phyloP scores from a whole-genome alignment of 2,888 invertebrate species.

The Meteorus colon region DNA sequence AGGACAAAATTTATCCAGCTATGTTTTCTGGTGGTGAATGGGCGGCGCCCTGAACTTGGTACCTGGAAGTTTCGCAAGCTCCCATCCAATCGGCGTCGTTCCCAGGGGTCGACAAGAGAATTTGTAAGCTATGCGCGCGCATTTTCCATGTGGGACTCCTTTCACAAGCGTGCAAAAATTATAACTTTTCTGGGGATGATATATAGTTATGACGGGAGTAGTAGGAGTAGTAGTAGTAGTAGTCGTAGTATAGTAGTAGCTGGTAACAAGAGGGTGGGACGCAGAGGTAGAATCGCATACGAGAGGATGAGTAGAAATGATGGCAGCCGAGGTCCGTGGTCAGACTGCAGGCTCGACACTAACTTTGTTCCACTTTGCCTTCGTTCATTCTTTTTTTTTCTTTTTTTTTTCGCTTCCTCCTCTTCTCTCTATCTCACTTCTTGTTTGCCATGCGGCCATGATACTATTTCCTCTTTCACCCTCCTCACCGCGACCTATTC shows the following conservation, averaged over 20 bases:
- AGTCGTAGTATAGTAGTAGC: neutral
- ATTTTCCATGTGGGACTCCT: conserved; percentile 31
- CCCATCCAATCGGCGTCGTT: conserved; percentile 63
- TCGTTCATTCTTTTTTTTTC: conserved; percentile 30
- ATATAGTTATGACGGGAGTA: conserved; percentile 20
- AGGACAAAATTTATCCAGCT: conserved; percentile 66
- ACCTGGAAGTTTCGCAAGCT: conserved; percentile 70
- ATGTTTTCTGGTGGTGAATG: conserved; percentile 51
- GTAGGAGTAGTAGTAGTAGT: conserved; percentile 3
- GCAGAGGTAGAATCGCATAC: conserved; percentile 9
- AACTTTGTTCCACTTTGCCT: conserved; percentile 58
- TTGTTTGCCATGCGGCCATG: conserved; percentile 33
- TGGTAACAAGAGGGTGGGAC: conserved; percentile 5
- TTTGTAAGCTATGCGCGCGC: conserved; percentile 44
- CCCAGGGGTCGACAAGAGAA: conserved; percentile 41
- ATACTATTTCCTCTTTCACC: conserved; percentile 3
- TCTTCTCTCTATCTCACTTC: conserved; percentile 26
- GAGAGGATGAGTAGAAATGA: conserved; percentile 37
- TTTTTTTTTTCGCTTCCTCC: neutral
- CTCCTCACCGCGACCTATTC: conserved; percentile 3
- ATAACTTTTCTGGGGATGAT: conserved; percentile 43
- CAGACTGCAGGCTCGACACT: conserved; percentile 47
- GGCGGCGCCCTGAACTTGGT: conserved; percentile 62
- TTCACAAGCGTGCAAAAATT: conserved; percentile 41
- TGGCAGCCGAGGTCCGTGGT: conserved; percentile 40